Evolutionary conservation across 2,113 vertebrate species (phyloP).

Genomic region (Pampusana beccarii): DNA sequence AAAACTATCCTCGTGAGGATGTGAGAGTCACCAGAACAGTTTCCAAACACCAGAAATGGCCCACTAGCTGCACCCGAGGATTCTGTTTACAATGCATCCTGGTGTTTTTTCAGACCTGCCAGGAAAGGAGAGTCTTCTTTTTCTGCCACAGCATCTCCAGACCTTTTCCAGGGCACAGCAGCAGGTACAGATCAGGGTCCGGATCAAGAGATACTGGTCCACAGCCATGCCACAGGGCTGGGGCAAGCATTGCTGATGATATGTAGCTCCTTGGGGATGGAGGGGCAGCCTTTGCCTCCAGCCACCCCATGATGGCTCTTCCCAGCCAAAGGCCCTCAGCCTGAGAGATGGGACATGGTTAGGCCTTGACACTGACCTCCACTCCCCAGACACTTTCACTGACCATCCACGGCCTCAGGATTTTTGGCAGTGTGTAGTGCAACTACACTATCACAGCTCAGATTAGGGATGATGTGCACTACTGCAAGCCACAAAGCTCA

Average conservation of each 20-base stretch:
- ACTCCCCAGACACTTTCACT: neutral
- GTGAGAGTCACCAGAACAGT: neutral
- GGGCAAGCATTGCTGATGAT: accelerated
- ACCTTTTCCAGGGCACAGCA: neutral
- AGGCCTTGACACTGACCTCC: neutral
- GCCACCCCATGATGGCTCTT: neutral
- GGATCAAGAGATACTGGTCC: neutral
- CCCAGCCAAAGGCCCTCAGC: neutral
- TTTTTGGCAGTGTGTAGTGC: neutral
- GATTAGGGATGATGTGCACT: neutral
- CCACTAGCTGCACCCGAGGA: neutral
- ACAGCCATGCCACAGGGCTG: neutral
- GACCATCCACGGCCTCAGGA: neutral
- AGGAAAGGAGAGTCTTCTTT: neutral
- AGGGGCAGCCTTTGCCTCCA: neutral
- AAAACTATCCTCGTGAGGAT: neutral
- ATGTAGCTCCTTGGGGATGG: accelerated
- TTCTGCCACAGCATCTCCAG: neutral
- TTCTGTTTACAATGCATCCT: neutral
- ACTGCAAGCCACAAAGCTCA: neutral
- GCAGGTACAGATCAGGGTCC: neutral
- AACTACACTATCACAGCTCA: neutral
- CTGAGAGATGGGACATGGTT: neutral
- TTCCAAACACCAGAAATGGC: neutral
- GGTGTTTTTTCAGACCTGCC: accelerated